Evolutionary conservation across 1,140 invertebrate species (phyloP), one percentile per base, ranked within the genome.

Genomic region (Ceratina japonica): DNA sequence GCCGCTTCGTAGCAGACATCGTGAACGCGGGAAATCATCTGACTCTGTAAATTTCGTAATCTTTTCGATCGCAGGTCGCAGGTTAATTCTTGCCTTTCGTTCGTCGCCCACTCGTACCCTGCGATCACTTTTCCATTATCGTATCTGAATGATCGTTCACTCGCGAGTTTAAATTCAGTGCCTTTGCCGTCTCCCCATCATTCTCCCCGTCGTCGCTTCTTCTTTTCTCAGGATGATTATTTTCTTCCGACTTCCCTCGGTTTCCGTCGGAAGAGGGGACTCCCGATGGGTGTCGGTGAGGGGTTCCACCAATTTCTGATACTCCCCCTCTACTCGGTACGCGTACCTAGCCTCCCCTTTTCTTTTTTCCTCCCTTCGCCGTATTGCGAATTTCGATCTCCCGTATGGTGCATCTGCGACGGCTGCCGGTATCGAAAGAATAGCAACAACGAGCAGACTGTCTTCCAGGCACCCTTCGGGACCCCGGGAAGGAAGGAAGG

Each of bases 401-500:
- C 65, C 80, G 71, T 77, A 79, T 79, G 74, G 82, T 79, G 85
- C 90, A 91, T 91, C 90, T 91, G 90, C 90, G 84, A 68, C 87
- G 87, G 85, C 87, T 84, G 88, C 79, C 49, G 66, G 76, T 83
- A 80, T 83, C 83, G 74, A 68, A 79, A 91, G 88, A 90, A 91
- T 90, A 80, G 86, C 84, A 81, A 89, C 86, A 84, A 87, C 86
- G 84, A 86, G 82, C 84, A 83, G 72, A 80, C 79, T 82, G 75
- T 70, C 84, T 70, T 62, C 68, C 77, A 82, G 49, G 37, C 37
- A 44, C 75, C 75, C 75, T 78, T 78, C 69, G 78, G 27, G 82
- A 87, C 89, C 89, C 87, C 82, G 37, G 37, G 37, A 44, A 44
- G 37, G 86, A 80, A 90, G 37, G 37, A 44, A 44, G 37, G 86